Evolutionary conservation across 2,888 invertebrate genomes (phyloP).

Genomic region (Galerucella calmariensis): DNA sequence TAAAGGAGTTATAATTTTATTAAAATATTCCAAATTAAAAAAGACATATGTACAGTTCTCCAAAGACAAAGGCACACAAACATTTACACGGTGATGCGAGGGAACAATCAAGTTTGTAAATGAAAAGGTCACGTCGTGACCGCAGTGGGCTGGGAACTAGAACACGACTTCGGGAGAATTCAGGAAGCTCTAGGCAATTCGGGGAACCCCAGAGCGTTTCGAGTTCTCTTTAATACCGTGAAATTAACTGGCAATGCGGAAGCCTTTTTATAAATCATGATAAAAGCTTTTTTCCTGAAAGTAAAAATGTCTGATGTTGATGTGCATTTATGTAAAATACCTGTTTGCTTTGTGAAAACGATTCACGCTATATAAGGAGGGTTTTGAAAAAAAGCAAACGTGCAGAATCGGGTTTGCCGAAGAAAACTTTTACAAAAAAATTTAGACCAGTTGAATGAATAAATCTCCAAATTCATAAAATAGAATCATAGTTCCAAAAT

Average conservation of each 20-base stretch:
- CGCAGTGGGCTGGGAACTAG: constrained; percentile 62
- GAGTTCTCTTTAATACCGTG: constrained; percentile 50
- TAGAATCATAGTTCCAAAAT: too few species aligned
- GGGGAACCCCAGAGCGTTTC: constrained; percentile 55
- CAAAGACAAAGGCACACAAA: constrained; percentile 12
- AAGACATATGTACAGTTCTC: neutral
- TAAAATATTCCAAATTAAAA: neutral
- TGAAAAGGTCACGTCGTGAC: constrained; percentile 59
- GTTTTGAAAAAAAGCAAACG: constrained; percentile 9
- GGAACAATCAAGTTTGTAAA: constrained; percentile 45
- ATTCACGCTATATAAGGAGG: constrained; percentile 25
- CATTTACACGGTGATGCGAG: constrained; percentile 32
- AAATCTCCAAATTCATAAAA: too few species aligned
- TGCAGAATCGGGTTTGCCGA: constrained; percentile 11
- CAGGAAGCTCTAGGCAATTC: constrained; percentile 55
- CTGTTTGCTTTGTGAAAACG: constrained; percentile 36
- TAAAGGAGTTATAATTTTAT: too few species aligned
- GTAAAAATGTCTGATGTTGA: constrained; percentile 30
- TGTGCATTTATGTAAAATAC: constrained; percentile 36
- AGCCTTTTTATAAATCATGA: constrained; percentile 46
- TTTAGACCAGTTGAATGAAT: too few species aligned
- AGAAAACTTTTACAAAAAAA: too few species aligned
- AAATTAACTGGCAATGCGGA: constrained; percentile 61
- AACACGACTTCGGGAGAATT: constrained; percentile 57
- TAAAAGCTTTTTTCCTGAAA: constrained; percentile 37